Conservation (phyloP, 2,797 vertebrate species). For the Hylomyscus alleni region DNA sequence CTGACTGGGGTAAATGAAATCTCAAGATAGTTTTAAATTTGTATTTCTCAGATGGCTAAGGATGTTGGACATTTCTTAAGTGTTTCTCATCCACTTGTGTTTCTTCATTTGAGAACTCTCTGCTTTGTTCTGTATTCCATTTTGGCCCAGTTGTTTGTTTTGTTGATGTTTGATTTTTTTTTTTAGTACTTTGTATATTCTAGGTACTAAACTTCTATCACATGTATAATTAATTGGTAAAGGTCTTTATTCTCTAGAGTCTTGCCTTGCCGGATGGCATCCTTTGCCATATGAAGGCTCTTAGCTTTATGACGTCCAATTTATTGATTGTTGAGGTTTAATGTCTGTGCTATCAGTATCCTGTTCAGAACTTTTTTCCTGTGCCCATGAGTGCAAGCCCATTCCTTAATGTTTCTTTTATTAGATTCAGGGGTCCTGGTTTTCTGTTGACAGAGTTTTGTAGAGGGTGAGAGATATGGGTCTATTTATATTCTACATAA, state of each 20-base stretch:
- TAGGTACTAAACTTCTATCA: neutral
- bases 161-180: neutral
- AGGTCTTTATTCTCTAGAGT: neutral
- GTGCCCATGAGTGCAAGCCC: neutral
- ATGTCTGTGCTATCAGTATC: neutral
- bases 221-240: neutral
- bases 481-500: neutral
- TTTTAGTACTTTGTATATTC: neutral
- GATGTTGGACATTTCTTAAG: neutral
- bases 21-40: neutral
- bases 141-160: neutral
- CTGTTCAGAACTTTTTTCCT: neutral
- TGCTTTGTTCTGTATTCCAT: neutral
- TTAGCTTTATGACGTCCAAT: neutral
- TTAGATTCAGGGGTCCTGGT: neutral
- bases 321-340: neutral
- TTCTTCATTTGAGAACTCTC: neutral
- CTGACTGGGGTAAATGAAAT: neutral
- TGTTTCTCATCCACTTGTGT: neutral
- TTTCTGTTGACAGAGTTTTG: neutral
- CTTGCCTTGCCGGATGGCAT: neutral
- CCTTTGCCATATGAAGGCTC: neutral
- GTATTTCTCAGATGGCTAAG: neutral
- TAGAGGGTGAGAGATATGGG: neutral
- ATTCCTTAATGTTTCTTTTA: neutral